Evolutionary conservation across 1,140 invertebrate genomes (phyloP), one percentile per base, ranked within the genome.

Genomic region (Myzus persicae): DNA sequence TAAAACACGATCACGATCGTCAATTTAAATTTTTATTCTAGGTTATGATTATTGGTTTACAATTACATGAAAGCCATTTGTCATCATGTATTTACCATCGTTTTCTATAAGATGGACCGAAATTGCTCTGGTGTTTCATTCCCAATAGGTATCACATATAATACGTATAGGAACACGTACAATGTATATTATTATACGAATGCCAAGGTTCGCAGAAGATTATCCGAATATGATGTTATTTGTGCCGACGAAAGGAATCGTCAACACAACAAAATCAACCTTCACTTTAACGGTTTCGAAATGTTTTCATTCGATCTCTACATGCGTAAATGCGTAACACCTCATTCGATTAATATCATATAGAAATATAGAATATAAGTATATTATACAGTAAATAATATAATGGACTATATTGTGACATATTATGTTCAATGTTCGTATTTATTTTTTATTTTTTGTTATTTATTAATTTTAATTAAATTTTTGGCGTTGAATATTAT

Each of bases 261-360:
- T 87, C 2, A 46, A 46, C 46, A 87, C 44, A 87, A 46, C 85
- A 44, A 87, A 87, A 87, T 46, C 26, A 87, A 87, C 85, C 85
- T 87, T 87, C 85, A 87, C 44, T 46, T 48, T 46, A 87, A 87
- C 42, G n/a, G 85, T 46, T 31, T 6, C 18, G 18, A 87, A 18
- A 36, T 31, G 84, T 87, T 87, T 87, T 87, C 85, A 20, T 87
- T 76, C 59, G 59, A 76, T n/a, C 31, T 76, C 59, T 76, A 76
- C 59, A 76, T 26, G 82, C 82, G 82, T 84, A 84, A 84, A 42
- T 84, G 38, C 82, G 24, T 84, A 84, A 84, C 40, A 84, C 11
- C 82, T 46, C 7, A n/a, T 85, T n/a, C 84, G 42, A 24, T 26
- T 85, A 85, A 85, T 20, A 20, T n/a, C n/a, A 85, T 85, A n/a